Conservation (phyloP, 2,113 vertebrate species). For the Turnix velox region DNA sequence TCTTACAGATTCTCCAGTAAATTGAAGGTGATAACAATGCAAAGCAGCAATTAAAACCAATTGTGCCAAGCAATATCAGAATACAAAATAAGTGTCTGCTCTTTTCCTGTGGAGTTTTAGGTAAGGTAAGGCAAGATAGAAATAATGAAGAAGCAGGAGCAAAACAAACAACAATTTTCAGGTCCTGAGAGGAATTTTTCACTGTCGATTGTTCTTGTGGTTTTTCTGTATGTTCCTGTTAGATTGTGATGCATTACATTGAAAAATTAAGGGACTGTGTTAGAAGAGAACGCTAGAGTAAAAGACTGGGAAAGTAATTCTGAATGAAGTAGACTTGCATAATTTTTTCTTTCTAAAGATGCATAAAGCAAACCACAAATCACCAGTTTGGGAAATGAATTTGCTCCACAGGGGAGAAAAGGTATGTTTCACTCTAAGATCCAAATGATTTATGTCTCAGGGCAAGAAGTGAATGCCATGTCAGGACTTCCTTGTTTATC, state of each 20-base stretch:
- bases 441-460: neutral
- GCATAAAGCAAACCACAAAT: neutral
- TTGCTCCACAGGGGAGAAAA: neutral
- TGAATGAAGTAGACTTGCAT: neutral
- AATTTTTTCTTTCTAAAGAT: neutral
- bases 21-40: neutral
- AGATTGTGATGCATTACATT: neutral
- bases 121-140: neutral
- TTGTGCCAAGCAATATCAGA: neutral
- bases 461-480: neutral
- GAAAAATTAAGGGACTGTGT: neutral
- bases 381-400: fast-evolving
- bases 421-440: neutral
- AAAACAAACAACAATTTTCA: neutral
- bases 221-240: neutral
- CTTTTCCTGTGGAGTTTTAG: neutral
- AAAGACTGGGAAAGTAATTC: neutral
- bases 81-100: neutral
- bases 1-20: neutral
- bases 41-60: neutral
- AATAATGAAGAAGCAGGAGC: neutral
- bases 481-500: neutral
- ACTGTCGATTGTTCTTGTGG: neutral
- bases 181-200: neutral
- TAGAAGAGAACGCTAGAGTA: neutral